Conservation (phyloP, 1,140 invertebrate species). For the Sycobia sp. region DNA sequence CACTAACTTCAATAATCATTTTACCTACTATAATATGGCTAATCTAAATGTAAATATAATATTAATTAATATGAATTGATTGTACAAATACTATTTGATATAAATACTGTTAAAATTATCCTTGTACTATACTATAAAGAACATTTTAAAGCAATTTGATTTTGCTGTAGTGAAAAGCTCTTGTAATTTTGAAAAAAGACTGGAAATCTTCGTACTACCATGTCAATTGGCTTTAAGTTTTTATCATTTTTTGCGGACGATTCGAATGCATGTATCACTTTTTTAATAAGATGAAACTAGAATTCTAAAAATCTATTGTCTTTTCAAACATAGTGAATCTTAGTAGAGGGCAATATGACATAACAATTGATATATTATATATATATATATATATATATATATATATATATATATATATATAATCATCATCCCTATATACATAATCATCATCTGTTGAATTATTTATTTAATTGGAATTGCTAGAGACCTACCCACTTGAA, state of each 20-base stretch:
- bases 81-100: no score
- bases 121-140: no score
- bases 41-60: constrained; percentile 51
- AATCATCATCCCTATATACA: constrained; percentile 73
- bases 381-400: no score
- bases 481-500: constrained; percentile 73
- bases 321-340: constrained; percentile 72
- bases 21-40: constrained; percentile 72
- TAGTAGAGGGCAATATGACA: constrained; percentile 74
- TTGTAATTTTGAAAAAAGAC: constrained; percentile 62
- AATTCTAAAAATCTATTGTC: constrained; percentile 68
- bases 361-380: no score
- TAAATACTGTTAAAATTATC: no score
- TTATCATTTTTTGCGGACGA: constrained; percentile 72
- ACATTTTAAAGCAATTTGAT: constrained; percentile 63
- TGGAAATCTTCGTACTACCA: constrained; percentile 60
- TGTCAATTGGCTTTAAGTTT: constrained; percentile 67
- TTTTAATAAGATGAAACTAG: constrained; percentile 74
- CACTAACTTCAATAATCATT: constrained; percentile 77
- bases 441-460: constrained; percentile 57
- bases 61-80: no score
- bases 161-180: constrained; percentile 60
- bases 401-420: no score
- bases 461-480: constrained; percentile 69
- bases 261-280: constrained; percentile 70